phyloP scores from a whole-genome alignment of 23 tunicate species.

The Corella eumyota region DNA sequence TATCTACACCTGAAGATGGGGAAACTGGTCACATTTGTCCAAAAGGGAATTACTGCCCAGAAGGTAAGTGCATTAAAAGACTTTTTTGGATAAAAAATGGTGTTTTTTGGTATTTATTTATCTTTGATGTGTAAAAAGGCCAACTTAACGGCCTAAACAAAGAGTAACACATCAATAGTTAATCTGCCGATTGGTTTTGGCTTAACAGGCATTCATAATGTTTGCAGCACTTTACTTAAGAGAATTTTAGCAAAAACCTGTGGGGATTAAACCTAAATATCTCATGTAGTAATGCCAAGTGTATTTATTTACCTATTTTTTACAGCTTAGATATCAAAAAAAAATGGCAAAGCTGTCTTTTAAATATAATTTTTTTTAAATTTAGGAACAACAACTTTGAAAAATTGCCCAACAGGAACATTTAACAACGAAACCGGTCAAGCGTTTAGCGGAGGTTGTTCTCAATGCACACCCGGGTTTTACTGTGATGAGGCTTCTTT shows the following conservation, averaged over 20 bases:
- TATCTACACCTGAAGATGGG: slow-evolving; percentile 46
- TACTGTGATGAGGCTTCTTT: slow-evolving; percentile 53
- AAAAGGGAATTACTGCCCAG: slow-evolving; percentile 68
- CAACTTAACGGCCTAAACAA: no score
- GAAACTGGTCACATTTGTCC: slow-evolving; percentile 64
- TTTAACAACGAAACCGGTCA: slow-evolving; percentile 81
- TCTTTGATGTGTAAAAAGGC: no score
- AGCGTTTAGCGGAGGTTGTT: slow-evolving; percentile 19
- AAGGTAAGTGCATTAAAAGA: slow-evolving; percentile 24
- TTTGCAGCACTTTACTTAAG: no score
- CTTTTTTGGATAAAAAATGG: neutral
- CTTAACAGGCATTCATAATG: no score
- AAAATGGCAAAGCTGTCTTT: neutral
- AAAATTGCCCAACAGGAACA: slow-evolving; percentile 40
- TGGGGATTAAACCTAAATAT: no score
- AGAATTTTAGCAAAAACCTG: no score
- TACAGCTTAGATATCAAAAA: no score
- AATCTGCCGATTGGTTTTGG: no score
- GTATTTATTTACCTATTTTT: no score
- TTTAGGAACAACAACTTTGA: slow-evolving; percentile 21
- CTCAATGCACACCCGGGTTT: slow-evolving; percentile 80
- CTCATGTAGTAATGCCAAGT: no score
- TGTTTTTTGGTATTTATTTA: neutral
- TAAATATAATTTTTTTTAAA: neutral
- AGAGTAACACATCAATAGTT: no score